Conservation (phyloP, 2,888 invertebrate genomes). For the Sarcophaga caerulescens region DNA sequence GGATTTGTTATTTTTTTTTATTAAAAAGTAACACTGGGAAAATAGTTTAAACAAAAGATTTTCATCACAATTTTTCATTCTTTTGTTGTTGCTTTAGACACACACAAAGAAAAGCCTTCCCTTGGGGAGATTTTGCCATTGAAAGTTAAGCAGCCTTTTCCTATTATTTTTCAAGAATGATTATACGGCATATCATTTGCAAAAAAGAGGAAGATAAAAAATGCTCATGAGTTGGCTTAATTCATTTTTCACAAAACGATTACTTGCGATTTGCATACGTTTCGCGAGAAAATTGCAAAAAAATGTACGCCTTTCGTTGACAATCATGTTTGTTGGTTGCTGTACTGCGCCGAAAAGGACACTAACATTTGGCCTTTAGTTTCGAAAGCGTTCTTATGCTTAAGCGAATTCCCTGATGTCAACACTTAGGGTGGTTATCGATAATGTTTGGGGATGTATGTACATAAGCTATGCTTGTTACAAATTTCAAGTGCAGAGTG, state of each 20-base stretch:
- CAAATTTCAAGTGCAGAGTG: conserved; percentile 53
- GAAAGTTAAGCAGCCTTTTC: conserved; percentile 49
- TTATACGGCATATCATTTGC: conserved; percentile 66
- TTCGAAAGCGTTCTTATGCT: conserved; percentile 25
- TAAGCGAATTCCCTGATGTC: background rate
- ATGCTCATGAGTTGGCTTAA: background rate
- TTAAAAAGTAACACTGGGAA: conserved; percentile 42
- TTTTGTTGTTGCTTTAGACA: background rate
- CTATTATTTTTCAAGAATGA: conserved; percentile 59
- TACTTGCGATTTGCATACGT: conserved; percentile 66
- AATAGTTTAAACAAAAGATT: conserved; percentile 49
- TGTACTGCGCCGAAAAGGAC: background rate
- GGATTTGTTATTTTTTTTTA: background rate
- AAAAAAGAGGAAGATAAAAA: conserved; percentile 18
- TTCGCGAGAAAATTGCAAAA: conserved; percentile 72
- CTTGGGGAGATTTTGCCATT: conserved; percentile 57
- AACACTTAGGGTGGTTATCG: conserved; percentile 27
- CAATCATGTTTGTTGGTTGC: conserved; percentile 69
- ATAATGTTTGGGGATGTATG: conserved; percentile 29
- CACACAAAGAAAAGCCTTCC: conserved; percentile 35
- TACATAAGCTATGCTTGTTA: background rate
- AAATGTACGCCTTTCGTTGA: conserved; percentile 76
- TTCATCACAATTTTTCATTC: conserved; percentile 21
- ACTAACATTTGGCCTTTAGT: background rate
- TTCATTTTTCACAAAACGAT: conserved; percentile 62